Base-by-base conservation (phyloP, 2,113 vertebrate genomes). In the Asarcornis scutulata region DNA sequence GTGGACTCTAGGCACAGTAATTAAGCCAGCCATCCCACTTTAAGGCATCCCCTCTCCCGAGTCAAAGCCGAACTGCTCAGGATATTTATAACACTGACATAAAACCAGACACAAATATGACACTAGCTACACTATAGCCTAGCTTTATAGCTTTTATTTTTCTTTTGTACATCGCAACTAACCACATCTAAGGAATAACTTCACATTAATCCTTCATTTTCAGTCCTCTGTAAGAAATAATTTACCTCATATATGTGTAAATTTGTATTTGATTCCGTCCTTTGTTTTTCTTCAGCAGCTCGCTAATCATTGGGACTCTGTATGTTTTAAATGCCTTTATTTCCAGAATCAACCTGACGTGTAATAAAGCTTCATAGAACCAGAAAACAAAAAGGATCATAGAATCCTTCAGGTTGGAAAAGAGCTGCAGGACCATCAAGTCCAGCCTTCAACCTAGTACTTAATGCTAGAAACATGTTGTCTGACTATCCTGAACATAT, bases 181-280 rank as follows among this genome's bases (percentile, higher is more conserved):
- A 83, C 53, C 93, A 87, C 93, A 95, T 95, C 83, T 95, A 97
- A 94, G 82, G 56, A 96, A 60, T 58, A 40, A 95, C 91, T 95
- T 97, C 63, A 76, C 84, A 91, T 58, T 86, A 79, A 71, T 48
- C 18, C 83, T 91, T 72, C 93, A 82, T 83, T 72, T 95, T 69
- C 83, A 55, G 20, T 63, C 93, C 85, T 91, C 91, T 92, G 7
- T 66, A 77, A 91, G 46, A 74, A 88, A 58, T 34, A 21, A 38
- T 68, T 84, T 31, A 67, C 66, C 27, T 23, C 17, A 23, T 34
- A 64, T n/a, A 38, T 8, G 64, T 4, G 34, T 68, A 75, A 93
- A 87, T 20, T 59, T 1, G 13, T 69, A 83, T 71, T 67, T 89
- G 74, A 85, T 38, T 8, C 2, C 11, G 5, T 46, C 29, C 55